Evolutionary conservation across 2,797 vertebrate species (phyloP).

Genomic region (Anguilla pacifica): DNA sequence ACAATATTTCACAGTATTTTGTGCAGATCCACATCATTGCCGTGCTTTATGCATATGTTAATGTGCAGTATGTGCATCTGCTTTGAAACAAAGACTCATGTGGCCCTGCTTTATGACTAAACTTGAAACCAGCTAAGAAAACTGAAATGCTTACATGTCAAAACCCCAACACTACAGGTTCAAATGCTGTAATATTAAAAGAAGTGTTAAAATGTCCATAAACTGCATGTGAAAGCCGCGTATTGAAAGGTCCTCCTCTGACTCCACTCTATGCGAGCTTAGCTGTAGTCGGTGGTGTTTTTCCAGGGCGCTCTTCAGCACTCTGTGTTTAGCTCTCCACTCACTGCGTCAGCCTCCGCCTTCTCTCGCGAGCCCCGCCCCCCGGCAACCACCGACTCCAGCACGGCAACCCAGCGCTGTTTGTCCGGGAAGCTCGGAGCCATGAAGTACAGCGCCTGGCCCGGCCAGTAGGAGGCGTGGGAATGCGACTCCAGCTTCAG

Average conservation of each 20-base stretch:
- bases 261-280: too few species aligned
- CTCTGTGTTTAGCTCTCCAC: constrained; percentile 54
- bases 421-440: constrained; percentile 96
- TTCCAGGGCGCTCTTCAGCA: constrained; percentile 15
- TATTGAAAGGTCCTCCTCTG: too few species aligned
- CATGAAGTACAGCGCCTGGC: constrained; percentile 92
- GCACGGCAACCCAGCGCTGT: constrained; percentile 95
- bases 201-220: too few species aligned
- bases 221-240: too few species aligned
- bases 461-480: constrained; percentile 93
- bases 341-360: constrained; percentile 96
- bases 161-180: too few species aligned
- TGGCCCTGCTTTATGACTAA: neutral
- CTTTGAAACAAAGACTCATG: neutral
- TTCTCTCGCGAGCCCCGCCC: constrained; percentile 92
- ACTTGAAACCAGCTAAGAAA: neutral
- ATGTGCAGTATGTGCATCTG: neutral
- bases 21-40: neutral
- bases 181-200: too few species aligned
- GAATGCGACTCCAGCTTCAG: constrained; percentile 95
- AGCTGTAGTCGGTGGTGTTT: neutral
- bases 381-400: constrained; percentile 91
- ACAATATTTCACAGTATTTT: neutral
- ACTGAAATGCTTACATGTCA: neutral
- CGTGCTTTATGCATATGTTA: neutral